A percentile compares a stretch with the other conserved stretches of the same genome.
Conservation (phyloP, 1,140 invertebrate genomes). For the Drosophila asahinai region DNA sequence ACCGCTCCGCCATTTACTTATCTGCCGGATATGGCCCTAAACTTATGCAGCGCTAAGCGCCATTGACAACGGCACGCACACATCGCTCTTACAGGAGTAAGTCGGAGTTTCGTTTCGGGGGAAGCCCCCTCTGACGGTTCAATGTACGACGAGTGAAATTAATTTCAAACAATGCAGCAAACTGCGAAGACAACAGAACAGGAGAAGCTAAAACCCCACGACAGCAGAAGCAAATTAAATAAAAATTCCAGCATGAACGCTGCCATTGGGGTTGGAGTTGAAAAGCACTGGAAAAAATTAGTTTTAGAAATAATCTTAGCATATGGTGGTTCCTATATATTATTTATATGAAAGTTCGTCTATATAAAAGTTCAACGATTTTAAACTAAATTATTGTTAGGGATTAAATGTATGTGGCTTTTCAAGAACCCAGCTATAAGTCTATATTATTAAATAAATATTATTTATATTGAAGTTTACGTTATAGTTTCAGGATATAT, state of each 20-base stretch:
- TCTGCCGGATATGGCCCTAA: slow-evolving; percentile 35
- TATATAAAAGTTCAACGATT: too few species aligned
- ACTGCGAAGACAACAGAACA: slow-evolving; percentile 60
- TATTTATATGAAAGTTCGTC: too few species aligned
- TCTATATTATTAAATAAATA: too few species aligned
- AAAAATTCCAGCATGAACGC: slow-evolving; percentile 76
- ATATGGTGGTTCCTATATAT: too few species aligned
- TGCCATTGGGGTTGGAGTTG: slow-evolving; percentile 9
- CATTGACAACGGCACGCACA: slow-evolving; percentile 74
- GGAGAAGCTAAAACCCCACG: slow-evolving; percentile 50
- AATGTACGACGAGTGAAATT: slow-evolving; percentile 78
- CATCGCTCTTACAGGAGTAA: slow-evolving; percentile 15
- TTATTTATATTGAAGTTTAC: too few species aligned
- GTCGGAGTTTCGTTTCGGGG: neutral
- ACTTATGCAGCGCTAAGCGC: slow-evolving; percentile 65
- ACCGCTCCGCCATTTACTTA: slow-evolving; percentile 5
- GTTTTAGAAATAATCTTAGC: neutral
- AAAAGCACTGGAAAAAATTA: slow-evolving; percentile 12
- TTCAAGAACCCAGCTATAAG: too few species aligned
- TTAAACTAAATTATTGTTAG: too few species aligned
- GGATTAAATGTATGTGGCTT: too few species aligned
- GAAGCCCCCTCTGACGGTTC: slow-evolving; percentile 41
- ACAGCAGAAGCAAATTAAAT: slow-evolving; percentile 77
- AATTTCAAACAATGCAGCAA: slow-evolving; percentile 81
- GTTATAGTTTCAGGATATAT: too few species aligned